phyloP scores from a whole-genome alignment of 2,888 invertebrate genomes.

The Athalia rosae region DNA sequence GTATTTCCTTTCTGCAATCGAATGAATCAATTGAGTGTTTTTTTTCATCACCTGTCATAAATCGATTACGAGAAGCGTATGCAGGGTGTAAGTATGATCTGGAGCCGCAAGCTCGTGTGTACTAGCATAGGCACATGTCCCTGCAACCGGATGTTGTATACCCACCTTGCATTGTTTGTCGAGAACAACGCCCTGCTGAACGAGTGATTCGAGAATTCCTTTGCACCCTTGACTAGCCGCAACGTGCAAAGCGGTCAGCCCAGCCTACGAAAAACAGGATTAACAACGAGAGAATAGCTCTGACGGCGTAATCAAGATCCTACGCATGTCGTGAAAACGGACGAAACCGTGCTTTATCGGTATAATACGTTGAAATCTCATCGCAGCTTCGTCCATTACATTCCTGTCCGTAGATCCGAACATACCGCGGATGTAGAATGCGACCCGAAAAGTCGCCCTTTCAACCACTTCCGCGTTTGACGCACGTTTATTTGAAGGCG shows the following conservation, averaged over 20 bases:
- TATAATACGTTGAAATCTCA: constrained; percentile 14
- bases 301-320: constrained; percentile 5
- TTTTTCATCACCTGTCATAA: not conserved
- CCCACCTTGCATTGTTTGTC: constrained; percentile 81
- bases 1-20: constrained; percentile 80
- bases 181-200: constrained; percentile 79
- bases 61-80: constrained; percentile 4
- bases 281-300: constrained; percentile 52
- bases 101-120: no score
- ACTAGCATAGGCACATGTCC: not conserved
- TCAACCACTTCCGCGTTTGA: not conserved
- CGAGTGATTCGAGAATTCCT: constrained; percentile 81
- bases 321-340: not conserved
- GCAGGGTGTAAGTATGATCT: constrained; percentile 2
- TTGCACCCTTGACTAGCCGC: constrained; percentile 82
- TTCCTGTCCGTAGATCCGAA: not conserved
- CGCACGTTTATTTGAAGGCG: constrained; percentile 16
- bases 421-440: not conserved
- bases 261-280: constrained; percentile 75
- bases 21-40: not conserved
- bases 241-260: constrained; percentile 81
- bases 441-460: not conserved
- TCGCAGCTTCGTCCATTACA: not conserved
- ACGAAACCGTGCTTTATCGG: not conserved
- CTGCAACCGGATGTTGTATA: not conserved